These are phyloP conservation scores for Amblyjoppa proteus DNA, from an alignment of 2,888 invertebrate genomes.

Conservation along the genomic window DNA sequence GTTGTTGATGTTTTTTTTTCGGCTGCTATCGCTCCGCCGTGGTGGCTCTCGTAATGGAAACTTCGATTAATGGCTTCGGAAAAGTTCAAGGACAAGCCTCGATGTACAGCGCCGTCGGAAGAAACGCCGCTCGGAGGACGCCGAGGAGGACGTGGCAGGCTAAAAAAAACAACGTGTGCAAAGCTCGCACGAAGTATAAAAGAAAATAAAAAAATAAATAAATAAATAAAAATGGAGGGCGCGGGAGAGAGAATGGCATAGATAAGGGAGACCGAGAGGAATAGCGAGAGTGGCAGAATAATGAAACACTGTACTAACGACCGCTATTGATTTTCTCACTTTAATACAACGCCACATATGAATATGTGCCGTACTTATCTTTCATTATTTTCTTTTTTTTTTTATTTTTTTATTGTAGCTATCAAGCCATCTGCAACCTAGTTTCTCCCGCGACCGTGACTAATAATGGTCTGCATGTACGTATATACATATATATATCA, in stretches of 20 bases:
- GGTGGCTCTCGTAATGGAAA: conserved; percentile 55
- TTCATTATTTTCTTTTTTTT: conserved; percentile 58
- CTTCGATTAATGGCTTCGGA: conserved; percentile 68
- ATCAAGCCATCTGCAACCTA: conserved; percentile 70
- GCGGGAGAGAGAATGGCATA: conserved; percentile 41
- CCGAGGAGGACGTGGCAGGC: conserved; percentile 32
- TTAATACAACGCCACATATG: conserved; percentile 72
- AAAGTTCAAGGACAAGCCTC: conserved; percentile 72
- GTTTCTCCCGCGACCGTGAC: conserved; percentile 70
- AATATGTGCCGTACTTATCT: conserved; percentile 70
- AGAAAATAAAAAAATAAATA: background rate
- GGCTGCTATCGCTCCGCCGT: conserved; percentile 24
- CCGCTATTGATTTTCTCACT: conserved; percentile 77
- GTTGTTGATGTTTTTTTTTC: conserved; percentile 41
- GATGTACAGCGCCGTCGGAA: conserved; percentile 1
- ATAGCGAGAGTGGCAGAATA: conserved; percentile 38
- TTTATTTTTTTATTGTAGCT: conserved; percentile 56
- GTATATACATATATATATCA: conserved; percentile 12
- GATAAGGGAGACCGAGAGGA: conserved; percentile 44
- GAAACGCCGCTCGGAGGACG: conserved; percentile 34
- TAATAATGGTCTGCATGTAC: conserved; percentile 49
- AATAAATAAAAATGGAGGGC: background rate
- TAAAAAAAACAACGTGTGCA: conserved; percentile 27
- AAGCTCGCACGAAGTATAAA: conserved; percentile 29
- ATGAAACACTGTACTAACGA: conserved; percentile 70